Base-by-base conservation (phyloP, 2,797 vertebrate genomes). In the Leuciscus waleckii region DNA sequence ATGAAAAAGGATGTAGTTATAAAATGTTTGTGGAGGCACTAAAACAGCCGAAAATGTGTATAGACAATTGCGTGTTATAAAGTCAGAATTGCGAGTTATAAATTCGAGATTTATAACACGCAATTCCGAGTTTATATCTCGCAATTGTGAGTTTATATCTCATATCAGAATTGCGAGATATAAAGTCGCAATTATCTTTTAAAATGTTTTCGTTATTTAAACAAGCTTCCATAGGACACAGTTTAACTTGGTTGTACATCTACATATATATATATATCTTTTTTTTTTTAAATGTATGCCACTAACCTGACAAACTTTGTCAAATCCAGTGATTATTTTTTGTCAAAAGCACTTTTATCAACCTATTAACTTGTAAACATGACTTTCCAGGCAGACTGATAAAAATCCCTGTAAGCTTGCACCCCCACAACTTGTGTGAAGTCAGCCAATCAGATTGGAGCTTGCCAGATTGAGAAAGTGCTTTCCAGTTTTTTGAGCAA, bases 401-500 rank as follows among this genome's bases (percentile, higher is more conserved):
- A 74, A 9, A 63, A 46, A 79, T 23, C 1, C 26, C 17, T 79
- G 9, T 61, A 79, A 13, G 61, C 17, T 29, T 79, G 29, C 26
- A 79, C 61, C 65, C 61, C 77, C 41, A 79, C 61, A 43, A 46
- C 56, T 78, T 78, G 56, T 29, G 76, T 41, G 23, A 78, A 79
- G 58, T 63, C 58, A 65, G 77, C 41, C 78, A 79, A 67, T 79
- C 41, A 32, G 58, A 79, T 49, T 79, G 41, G 41, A 79, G 19
- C 61, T 79, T 79, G 78, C 39, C 78, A 67, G 46, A 49, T 49
- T 49, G 46, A 49, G 46, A 5, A 49, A 49, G 39, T 32, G 78
- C 78, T 79, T 49, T 79, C 19, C 78, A 79, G 78, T 7, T 79
- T 79, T 79, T 29, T 79, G 41, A 79, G 41, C 78, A 79, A 79